Evolutionary conservation across 2,113 vertebrate genomes (phyloP).

Genomic region (Clarias gariepinus): DNA sequence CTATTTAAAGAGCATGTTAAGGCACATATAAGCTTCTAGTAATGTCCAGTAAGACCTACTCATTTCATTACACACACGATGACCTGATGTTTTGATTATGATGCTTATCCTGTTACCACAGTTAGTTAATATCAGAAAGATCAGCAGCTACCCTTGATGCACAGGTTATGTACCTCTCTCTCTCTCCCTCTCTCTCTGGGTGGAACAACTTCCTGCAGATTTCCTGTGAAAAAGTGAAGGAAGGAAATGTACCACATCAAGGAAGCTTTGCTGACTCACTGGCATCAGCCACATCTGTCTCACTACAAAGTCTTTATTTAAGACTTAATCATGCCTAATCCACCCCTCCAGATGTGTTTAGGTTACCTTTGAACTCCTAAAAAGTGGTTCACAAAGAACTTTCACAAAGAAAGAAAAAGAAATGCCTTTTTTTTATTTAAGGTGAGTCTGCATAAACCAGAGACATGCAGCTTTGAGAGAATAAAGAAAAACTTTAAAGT

Average conservation of each 20-base stretch:
- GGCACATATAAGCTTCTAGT: background rate
- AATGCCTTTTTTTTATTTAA: background rate
- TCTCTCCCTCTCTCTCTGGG: background rate
- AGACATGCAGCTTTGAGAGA: background rate
- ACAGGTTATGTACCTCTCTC: background rate
- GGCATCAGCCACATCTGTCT: background rate
- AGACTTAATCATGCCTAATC: background rate
- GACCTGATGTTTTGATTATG: background rate
- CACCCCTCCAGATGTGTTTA: background rate
- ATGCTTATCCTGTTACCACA: background rate
- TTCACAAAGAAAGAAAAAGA: too few species aligned
- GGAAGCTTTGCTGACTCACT: constrained; percentile 34
- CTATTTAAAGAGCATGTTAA: background rate
- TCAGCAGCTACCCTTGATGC: background rate
- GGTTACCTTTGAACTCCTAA: background rate
- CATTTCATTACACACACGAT: background rate
- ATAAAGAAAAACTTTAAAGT: background rate
- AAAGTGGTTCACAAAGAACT: too few species aligned
- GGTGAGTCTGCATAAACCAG: background rate
- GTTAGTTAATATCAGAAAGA: constrained; percentile 11
- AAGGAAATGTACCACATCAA: constrained; percentile 33
- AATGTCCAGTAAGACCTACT: background rate
- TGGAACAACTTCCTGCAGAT: constrained; percentile 30
- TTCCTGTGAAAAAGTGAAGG: constrained; percentile 26
- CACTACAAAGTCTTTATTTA: background rate